Evolutionary conservation across 2,888 invertebrate species (phyloP).

Genomic region (Deroplatys truncata): DNA sequence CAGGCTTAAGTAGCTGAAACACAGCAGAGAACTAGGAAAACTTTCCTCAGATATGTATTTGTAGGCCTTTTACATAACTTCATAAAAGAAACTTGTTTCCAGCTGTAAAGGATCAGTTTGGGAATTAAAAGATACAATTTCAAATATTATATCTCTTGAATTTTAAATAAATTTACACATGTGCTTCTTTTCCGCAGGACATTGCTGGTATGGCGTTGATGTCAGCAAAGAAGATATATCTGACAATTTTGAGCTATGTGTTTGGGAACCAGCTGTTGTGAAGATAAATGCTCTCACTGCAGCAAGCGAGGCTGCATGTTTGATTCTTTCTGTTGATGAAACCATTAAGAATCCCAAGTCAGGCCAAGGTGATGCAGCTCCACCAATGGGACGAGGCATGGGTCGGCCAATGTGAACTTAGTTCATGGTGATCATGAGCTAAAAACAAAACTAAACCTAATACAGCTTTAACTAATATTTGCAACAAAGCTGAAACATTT

Average conservation of each 20-base stretch:
- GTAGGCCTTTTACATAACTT: too few relatives aligned
- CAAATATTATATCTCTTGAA: neutral
- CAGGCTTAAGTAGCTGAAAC: too few relatives aligned
- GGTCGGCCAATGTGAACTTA: conserved; percentile 60
- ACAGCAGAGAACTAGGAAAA: too few relatives aligned
- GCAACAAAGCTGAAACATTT: neutral
- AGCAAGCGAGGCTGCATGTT: conserved; percentile 92
- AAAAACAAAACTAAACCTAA: neutral
- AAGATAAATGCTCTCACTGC: conserved; percentile 96
- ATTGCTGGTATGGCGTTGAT: conserved; percentile 93
- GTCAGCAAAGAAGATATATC: conserved; percentile 89
- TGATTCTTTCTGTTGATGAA: conserved; percentile 96
- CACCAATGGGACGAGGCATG: conserved; percentile 65
- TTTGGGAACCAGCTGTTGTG: conserved; percentile 97
- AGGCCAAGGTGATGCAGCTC: conserved; percentile 48
- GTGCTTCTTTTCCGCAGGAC: conserved; percentile 10
- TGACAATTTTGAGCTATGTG: conserved; percentile 89
- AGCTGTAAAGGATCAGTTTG: too few relatives aligned
- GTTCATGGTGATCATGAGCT: neutral
- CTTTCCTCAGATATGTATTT: too few relatives aligned
- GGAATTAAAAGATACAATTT: neutral
- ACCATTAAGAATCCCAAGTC: conserved; percentile 91
- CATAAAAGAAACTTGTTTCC: too few relatives aligned
- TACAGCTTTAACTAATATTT: neutral
- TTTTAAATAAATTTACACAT: conserved; percentile 23